A percentile compares a stretch with the other conserved stretches of the same genome.
These are phyloP conservation scores for Formica selysi DNA, from an alignment of 1,140 invertebrate genomes.

Conservation along the genomic window DNA sequence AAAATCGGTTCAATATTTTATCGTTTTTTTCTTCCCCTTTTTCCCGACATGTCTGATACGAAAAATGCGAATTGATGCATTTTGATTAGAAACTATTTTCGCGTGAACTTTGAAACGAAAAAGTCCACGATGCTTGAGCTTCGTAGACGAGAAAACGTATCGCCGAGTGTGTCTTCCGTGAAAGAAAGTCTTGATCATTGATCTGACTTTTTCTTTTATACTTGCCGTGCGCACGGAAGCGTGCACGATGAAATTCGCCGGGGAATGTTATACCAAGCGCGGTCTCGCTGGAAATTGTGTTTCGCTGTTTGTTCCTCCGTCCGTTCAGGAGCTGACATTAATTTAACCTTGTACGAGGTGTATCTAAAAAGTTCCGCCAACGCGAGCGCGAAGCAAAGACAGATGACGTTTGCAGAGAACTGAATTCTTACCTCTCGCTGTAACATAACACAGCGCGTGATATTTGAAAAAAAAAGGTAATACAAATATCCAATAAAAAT, in stretches of 20 bases:
- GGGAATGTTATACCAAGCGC: slow-evolving; percentile 61
- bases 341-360: slow-evolving; percentile 63
- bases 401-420: slow-evolving; percentile 60
- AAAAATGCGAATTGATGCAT: slow-evolving; percentile 40
- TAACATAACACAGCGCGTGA: slow-evolving; percentile 31
- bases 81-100: slow-evolving; percentile 61
- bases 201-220: slow-evolving; percentile 60
- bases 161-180: slow-evolving; percentile 36
- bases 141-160: slow-evolving; percentile 40
- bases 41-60: neutral
- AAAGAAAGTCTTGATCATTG: slow-evolving; percentile 57
- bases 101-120: slow-evolving; percentile 17
- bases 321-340: slow-evolving; percentile 61
- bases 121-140: slow-evolving; percentile 13
- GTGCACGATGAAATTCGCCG: slow-evolving; percentile 62
- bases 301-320: slow-evolving; percentile 62
- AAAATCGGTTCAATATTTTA: neutral
- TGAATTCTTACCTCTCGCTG: slow-evolving; percentile 58
- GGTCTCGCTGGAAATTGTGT: slow-evolving; percentile 63
- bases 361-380: slow-evolving; percentile 62
- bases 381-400: slow-evolving; percentile 59
- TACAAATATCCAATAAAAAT: slow-evolving; percentile 39
- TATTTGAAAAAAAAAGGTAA: slow-evolving; percentile 34
- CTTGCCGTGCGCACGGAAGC: slow-evolving; percentile 53
- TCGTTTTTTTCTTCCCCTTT: neutral